Evolutionary conservation across 2,113 vertebrate genomes (phyloP).

Genomic region (Lota lota): DNA sequence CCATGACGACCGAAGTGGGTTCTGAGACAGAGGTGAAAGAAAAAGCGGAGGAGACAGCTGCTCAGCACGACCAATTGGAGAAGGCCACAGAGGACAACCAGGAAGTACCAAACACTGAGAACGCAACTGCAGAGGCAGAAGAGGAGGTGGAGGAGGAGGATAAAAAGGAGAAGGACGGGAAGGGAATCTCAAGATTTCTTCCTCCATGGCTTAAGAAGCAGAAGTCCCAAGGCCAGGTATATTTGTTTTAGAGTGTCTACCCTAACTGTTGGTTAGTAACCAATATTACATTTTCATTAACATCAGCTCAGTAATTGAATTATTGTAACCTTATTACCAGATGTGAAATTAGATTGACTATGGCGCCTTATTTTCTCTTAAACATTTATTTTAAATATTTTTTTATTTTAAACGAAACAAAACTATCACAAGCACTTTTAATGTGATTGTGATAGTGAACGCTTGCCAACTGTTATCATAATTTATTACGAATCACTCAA

Average conservation of each 20-base stretch:
- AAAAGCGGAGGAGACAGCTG: constrained; percentile 68
- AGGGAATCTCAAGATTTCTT: constrained; percentile 91
- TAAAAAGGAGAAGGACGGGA: constrained; percentile 79
- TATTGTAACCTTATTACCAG: too few species aligned
- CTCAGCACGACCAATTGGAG: constrained; percentile 46
- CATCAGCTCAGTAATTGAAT: too few species aligned
- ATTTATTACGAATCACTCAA: not conserved
- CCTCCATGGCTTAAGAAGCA: constrained; percentile 97
- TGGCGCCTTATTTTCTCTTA: too few species aligned
- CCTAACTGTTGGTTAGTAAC: too few species aligned
- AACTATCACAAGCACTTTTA: too few species aligned
- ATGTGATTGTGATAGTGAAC: too few species aligned
- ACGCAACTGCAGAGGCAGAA: constrained; percentile 51
- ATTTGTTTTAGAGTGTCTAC: not conserved
- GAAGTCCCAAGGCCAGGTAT: constrained; percentile 83
- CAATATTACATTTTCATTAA: too few species aligned
- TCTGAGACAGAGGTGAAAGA: constrained; percentile 88
- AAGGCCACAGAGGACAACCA: constrained; percentile 61
- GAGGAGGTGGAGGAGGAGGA: constrained; percentile 72
- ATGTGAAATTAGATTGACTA: too few species aligned
- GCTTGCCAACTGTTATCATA: not conserved
- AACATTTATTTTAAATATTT: too few species aligned
- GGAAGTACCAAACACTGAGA: constrained; percentile 64
- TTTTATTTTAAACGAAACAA: too few species aligned
- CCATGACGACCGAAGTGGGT: constrained; percentile 91